Conservation (phyloP, 2,888 invertebrate species). For the Eilema griseolum region DNA sequence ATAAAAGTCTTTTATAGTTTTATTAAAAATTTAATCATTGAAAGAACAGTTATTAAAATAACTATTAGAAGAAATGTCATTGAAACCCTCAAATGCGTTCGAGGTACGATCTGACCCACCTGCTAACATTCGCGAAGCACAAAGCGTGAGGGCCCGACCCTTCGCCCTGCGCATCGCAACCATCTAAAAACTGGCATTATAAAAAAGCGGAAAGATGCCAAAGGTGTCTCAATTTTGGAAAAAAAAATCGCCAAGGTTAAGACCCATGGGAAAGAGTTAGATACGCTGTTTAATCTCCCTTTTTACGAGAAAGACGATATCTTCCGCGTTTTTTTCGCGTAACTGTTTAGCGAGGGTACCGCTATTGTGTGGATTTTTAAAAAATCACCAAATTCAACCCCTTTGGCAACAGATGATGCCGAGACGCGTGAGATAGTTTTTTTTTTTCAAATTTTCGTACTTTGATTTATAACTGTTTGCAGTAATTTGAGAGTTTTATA, state of each 20-base stretch:
- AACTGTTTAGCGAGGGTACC: slow-evolving; percentile 80
- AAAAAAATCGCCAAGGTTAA: slow-evolving; percentile 83
- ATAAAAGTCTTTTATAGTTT: neutral
- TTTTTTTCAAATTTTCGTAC: slow-evolving; percentile 65
- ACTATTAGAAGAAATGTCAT: slow-evolving; percentile 34
- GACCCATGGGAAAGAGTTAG: slow-evolving; percentile 87
- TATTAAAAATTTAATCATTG: neutral
- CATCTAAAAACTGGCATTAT: slow-evolving; percentile 68
- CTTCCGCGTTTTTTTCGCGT: slow-evolving; percentile 74
- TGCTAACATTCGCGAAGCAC: slow-evolving; percentile 70
- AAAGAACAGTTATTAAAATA: slow-evolving; percentile 17
- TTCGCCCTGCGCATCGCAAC: slow-evolving; percentile 65
- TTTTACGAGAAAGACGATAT: slow-evolving; percentile 72
- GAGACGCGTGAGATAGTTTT: slow-evolving; percentile 83
- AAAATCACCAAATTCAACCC: slow-evolving; percentile 78
- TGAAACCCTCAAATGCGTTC: slow-evolving; percentile 55
- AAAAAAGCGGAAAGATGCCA: slow-evolving; percentile 84
- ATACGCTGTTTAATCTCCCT: slow-evolving; percentile 68
- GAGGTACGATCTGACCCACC: slow-evolving; percentile 78
- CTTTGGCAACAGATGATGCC: slow-evolving; percentile 81
- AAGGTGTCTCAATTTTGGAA: slow-evolving; percentile 84
- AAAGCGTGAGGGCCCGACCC: slow-evolving; percentile 77
- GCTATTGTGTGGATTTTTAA: slow-evolving; percentile 65
- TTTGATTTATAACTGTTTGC: slow-evolving; percentile 86
- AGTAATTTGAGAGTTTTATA: slow-evolving; percentile 86